Base-by-base conservation (phyloP, 2,888 invertebrate genomes). In the Pterostichus madidus region DNA sequence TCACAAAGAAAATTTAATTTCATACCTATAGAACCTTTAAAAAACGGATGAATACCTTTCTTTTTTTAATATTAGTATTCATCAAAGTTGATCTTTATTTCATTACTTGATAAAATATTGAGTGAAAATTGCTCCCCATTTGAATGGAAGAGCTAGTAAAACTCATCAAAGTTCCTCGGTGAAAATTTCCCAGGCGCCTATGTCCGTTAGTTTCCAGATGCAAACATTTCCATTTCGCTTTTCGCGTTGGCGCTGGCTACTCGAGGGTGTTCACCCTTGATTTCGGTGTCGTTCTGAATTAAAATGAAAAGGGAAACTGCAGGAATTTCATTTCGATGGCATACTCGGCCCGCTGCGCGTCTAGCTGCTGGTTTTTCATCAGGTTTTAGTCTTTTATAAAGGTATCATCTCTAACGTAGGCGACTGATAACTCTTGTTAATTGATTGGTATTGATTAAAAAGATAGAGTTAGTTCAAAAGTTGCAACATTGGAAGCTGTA, bases 301-400 rank as follows among this genome's bases (percentile, higher is more conserved):
- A 77, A 76, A 77, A 53, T 53, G 39, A 39, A 77, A 39, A 39
- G 77, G 52, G 76, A 76, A 76, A 52, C 13, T 76, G 53, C 49
- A 52, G 76, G 77, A 77, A 77, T 77, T 77, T 77, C 77, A 77
- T 77, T 77, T 77, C 39, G 77, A 13, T 39, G 56, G 17, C 73
- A 44, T 17, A 44, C 39, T 44, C 13, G 39, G 39, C 24, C 3
- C 24, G 24, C 3, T 24, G 24, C 24, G 24, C 35, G 17, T 32
- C 17, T 75, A 49, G 75, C 13, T 49, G 49, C 24, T 64, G 64
- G 13, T 11, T 64, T 64, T 64, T 64, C 35, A 64, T 64, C 32
- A 35, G 17, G 49, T 73, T 73, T 73, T 11, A 64, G 46, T 44
- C 73, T 73, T 73, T 49, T 46, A 71, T 35, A 73, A 44, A 73